Evolutionary conservation across 2,888 invertebrate genomes (phyloP), one percentile per base, ranked within the genome.

Genomic region (Leuctra nigra): DNA sequence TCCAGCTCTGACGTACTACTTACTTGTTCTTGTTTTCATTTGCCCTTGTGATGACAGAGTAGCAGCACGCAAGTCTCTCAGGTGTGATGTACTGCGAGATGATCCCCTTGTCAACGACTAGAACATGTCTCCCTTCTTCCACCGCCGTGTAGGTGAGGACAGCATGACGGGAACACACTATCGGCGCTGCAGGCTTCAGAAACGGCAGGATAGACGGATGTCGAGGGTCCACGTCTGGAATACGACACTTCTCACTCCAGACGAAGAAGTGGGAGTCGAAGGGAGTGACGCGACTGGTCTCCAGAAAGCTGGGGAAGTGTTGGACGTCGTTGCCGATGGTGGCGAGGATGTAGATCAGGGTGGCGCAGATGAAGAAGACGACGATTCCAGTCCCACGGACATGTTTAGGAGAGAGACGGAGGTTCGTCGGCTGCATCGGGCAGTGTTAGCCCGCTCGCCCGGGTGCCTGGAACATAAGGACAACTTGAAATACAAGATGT

Each of bases 221-320:
- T 39, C 58, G 64, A 1, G 82, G 77, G 66, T 83, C 77, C 57
- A 81, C 64, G 60, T 82, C 78, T 3, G 79, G 75, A 67, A 85
- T 84, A 65, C 76, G 77, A 65, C 85, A 86, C 65, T 75, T 77
- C 36, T 79, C 73, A 66, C 77, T 83, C 73, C 78, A 76, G 2
- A 81, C 76, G 56, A 80, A 66, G 63, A 75, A 80, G 3, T 67
- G 18, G 41, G 18, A 2, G 14, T 13, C 23, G 22, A 3, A 4
- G 18, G 16, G 4, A 20, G 14, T n/a, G n/a, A n/a, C n/a, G n/a
- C n/a, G n/a, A n/a, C n/a, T n/a, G n/a, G n/a, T n/a, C n/a, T n/a
- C n/a, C n/a, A n/a, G n/a, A n/a, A n/a, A n/a, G n/a, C n/a, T n/a
- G n/a, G n/a, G 29, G 29, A 29, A 29, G 29, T 29, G 11, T 11